Evolutionary conservation across 2,888 invertebrate species (phyloP).

Genomic region (Lasioglossum figueresi): DNA sequence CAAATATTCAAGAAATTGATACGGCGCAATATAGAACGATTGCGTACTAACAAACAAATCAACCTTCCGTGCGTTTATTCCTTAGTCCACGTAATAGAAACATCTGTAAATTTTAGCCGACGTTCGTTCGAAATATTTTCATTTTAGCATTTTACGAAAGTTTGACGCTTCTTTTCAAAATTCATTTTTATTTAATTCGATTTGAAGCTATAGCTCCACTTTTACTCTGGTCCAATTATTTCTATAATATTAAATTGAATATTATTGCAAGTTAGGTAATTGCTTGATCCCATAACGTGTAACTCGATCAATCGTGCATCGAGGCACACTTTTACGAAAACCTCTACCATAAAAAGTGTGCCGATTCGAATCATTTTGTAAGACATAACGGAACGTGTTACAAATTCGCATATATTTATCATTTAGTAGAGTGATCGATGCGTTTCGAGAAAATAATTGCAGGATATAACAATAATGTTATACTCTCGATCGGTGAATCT

Average conservation of each 20-base stretch:
- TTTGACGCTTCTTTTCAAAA: background rate
- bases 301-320: background rate
- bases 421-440: background rate
- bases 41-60: slow-evolving; percentile 48
- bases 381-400: background rate
- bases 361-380: background rate
- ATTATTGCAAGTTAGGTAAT: background rate
- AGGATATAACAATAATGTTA: background rate
- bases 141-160: background rate
- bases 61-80: slow-evolving; percentile 31
- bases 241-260: background rate
- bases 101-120: background rate
- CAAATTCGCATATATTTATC: background rate
- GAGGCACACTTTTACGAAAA: background rate
- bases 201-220: background rate
- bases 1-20: slow-evolving; percentile 44
- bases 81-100: slow-evolving; percentile 20
- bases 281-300: background rate
- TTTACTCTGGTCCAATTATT: background rate
- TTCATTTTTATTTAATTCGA: background rate
- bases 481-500: background rate
- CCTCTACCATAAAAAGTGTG: background rate
- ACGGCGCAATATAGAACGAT: slow-evolving; percentile 68
- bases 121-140: background rate
- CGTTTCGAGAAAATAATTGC: background rate